A percentile compares a stretch with the other conserved stretches of the same genome.
These are phyloP conservation scores for Microcaecilia unicolor DNA, from an alignment of 2,797 vertebrate genomes.

Conservation along the genomic window DNA sequence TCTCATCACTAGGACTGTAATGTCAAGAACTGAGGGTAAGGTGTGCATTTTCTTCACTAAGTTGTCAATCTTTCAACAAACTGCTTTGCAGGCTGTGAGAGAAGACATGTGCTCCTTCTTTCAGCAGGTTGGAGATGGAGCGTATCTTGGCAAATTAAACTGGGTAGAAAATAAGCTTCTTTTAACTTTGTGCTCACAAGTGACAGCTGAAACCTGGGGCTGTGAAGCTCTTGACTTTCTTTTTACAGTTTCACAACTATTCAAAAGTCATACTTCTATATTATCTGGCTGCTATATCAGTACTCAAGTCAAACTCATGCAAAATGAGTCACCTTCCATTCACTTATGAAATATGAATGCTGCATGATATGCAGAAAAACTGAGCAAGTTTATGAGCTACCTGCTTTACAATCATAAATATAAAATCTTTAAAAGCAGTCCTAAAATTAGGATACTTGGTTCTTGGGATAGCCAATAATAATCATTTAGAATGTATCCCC, in stretches of 20 bases:
- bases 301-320: too few relatives aligned
- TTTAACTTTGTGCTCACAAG: slow-evolving; percentile 47
- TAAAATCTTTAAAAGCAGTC: too few relatives aligned
- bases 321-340: not conserved
- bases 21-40: slow-evolving; percentile 14
- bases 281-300: too few relatives aligned
- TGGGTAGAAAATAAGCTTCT: slow-evolving; percentile 61
- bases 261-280: too few relatives aligned
- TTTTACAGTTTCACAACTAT: not conserved
- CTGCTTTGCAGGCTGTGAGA: slow-evolving; percentile 17
- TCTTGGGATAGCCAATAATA: too few relatives aligned
- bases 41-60: slow-evolving; percentile 8
- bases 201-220: slow-evolving; percentile 36
- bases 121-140: slow-evolving; percentile 19
- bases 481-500: too few relatives aligned
- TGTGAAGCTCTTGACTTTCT: slow-evolving; percentile 6
- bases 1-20: slow-evolving; percentile 11
- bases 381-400: slow-evolving; percentile 16
- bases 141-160: slow-evolving; percentile 71
- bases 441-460: too few relatives aligned
- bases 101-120: slow-evolving; percentile 16
- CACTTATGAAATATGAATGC: not conserved
- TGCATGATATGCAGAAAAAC: not conserved
- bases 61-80: slow-evolving; percentile 25
- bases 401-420: not conserved